Conservation (phyloP, 2,113 vertebrate species). For the Cyprinus carpio region DNA sequence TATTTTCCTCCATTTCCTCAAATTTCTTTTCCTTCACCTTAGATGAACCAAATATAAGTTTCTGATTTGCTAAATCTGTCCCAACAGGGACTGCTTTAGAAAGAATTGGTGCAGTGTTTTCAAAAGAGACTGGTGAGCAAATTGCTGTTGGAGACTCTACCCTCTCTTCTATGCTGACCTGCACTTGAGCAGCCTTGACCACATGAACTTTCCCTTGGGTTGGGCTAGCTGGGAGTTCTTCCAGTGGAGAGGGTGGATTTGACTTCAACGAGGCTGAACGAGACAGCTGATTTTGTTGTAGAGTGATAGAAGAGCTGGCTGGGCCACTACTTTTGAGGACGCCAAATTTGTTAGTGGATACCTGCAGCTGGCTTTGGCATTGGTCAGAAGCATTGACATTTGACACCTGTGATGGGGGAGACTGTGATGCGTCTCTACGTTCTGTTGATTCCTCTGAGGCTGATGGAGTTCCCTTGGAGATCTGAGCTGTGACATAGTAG, state of each 20-base stretch:
- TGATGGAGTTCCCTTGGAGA: conserved; percentile 71
- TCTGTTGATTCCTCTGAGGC: conserved; percentile 69
- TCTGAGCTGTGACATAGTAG: conserved; percentile 81
- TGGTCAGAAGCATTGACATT: conserved; percentile 79
- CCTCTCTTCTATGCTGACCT: conserved; percentile 69
- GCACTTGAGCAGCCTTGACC: conserved; percentile 62
- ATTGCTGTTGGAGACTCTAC: conserved; percentile 55
- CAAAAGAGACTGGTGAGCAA: conserved; percentile 44
- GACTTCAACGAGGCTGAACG: conserved; percentile 68
- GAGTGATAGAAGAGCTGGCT: conserved; percentile 56
- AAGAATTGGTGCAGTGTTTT: neutral
- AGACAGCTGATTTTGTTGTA: conserved; percentile 71
- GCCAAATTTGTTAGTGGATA: conserved; percentile 60
- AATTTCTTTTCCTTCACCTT: conserved; percentile 51
- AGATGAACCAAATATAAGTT: conserved; percentile 66
- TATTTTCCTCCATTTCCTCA: conserved; percentile 70
- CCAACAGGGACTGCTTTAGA: neutral
- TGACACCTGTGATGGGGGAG: conserved; percentile 78
- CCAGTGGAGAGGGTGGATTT: conserved; percentile 49
- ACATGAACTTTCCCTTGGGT: conserved; percentile 47
- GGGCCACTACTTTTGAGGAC: conserved; percentile 32
- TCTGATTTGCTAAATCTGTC: conserved; percentile 45
- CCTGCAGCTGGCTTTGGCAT: conserved; percentile 73
- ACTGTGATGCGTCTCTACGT: conserved; percentile 64
- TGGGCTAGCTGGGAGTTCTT: conserved; percentile 58